A percentile compares a stretch with the other conserved stretches of the same genome.
Conservation (phyloP, 2,113 vertebrate species). For the Cyanoderma ruficeps region DNA sequence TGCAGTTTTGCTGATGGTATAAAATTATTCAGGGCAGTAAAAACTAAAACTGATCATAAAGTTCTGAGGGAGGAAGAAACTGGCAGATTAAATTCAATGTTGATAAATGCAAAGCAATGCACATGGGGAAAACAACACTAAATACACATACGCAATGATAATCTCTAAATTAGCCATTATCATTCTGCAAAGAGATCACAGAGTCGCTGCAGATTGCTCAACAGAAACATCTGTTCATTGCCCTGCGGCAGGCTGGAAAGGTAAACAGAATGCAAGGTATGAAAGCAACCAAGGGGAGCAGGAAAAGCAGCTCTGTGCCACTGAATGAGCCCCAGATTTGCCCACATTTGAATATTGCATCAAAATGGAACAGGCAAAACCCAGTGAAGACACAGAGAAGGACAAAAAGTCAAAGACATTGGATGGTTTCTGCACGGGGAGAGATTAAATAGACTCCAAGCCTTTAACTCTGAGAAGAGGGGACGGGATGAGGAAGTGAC, state of each 20-base stretch:
- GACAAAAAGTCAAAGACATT: not conserved
- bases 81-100: slow-evolving; percentile 49
- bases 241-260: slow-evolving; percentile 27
- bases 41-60: slow-evolving; percentile 23
- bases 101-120: slow-evolving; percentile 56
- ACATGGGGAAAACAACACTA: slow-evolving; percentile 57
- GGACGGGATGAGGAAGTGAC: not conserved
- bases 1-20: not conserved
- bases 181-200: slow-evolving; percentile 58
- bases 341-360: not conserved
- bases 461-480: not conserved
- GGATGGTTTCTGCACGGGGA: not conserved
- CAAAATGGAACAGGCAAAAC: not conserved
- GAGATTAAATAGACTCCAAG: not conserved
- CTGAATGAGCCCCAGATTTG: not conserved
- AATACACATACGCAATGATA: slow-evolving; percentile 55
- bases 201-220: slow-evolving; percentile 33
- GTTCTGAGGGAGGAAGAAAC: slow-evolving; percentile 47
- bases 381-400: not conserved
- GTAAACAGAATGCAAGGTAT: slow-evolving; percentile 37
- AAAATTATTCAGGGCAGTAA: slow-evolving; percentile 35
- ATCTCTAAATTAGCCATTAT: slow-evolving; percentile 63
- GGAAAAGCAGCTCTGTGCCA: not conserved
- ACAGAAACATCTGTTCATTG: slow-evolving; percentile 51
- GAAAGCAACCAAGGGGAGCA: not conserved